Evolutionary conservation across 2,113 vertebrate genomes (phyloP).

Genomic region (Phyllostomus hastatus): DNA sequence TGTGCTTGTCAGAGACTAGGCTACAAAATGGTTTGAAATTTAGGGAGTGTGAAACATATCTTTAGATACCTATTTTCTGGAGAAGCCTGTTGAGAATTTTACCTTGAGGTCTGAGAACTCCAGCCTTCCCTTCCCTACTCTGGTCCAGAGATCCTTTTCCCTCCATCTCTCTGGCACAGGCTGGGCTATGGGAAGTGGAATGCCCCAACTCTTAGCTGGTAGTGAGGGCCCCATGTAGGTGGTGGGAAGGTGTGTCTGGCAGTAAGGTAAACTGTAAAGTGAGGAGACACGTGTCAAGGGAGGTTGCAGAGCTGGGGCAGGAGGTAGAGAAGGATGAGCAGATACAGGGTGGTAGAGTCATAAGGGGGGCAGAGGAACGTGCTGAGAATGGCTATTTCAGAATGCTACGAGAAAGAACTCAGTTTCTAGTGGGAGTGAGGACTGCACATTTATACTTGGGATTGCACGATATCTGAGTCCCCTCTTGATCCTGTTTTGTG

Average conservation of each 20-base stretch:
- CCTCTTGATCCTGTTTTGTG: neutral
- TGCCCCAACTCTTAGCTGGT: neutral
- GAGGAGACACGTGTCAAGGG: neutral
- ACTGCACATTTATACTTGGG: neutral
- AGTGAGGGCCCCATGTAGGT: neutral
- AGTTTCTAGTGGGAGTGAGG: neutral
- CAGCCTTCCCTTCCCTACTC: neutral
- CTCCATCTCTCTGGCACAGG: neutral
- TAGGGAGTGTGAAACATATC: neutral
- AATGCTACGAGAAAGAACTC: neutral
- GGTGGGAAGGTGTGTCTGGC: neutral
- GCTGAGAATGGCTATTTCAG: neutral
- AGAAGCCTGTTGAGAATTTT: neutral
- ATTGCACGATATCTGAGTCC: neutral
- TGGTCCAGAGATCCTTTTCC: no score
- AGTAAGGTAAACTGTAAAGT: neutral
- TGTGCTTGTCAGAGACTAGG: neutral
- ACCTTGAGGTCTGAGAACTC: neutral
- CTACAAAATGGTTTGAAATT: neutral
- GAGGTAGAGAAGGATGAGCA: neutral
- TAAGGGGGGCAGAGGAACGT: neutral
- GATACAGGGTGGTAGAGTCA: rapidly evolving
- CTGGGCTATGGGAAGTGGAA: rapidly evolving
- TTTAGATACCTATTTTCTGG: neutral
- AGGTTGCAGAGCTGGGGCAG: neutral